These are phyloP conservation scores for Diprion similis DNA, from an alignment of 1,140 invertebrate genomes.

Conservation along the genomic window DNA sequence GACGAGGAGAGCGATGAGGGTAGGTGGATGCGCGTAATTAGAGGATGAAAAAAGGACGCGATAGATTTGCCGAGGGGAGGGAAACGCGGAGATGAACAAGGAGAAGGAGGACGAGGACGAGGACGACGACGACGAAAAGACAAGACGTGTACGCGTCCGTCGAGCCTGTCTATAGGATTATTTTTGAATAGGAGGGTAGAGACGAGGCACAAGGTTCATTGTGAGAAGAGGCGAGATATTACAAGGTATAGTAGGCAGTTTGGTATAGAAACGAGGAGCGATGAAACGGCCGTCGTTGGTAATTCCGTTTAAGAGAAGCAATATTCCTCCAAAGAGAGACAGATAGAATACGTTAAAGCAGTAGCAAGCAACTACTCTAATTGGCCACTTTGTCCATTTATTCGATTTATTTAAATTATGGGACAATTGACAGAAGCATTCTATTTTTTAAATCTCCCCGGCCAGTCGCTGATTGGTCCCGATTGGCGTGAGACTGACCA, in stretches of 20 bases:
- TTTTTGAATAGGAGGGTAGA: too few relatives aligned
- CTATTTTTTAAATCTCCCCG: constrained; percentile 65
- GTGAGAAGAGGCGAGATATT: too few relatives aligned
- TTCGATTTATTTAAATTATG: constrained; percentile 66
- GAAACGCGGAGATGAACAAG: too few relatives aligned
- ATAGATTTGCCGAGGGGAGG: too few relatives aligned
- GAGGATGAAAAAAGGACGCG: too few relatives aligned
- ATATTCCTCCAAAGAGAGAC: constrained; percentile 13
- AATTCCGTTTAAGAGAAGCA: constrained; percentile 14
- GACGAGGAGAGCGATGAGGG: too few relatives aligned
- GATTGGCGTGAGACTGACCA: constrained; percentile 61
- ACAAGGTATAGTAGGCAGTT: neutral
- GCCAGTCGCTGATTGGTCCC: constrained; percentile 59
- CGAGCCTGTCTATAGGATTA: too few relatives aligned
- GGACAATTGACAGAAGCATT: constrained; percentile 66
- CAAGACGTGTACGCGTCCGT: neutral
- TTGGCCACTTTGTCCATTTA: constrained; percentile 65
- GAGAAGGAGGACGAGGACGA: neutral
- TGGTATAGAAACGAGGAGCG: neutral
- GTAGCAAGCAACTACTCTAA: constrained; percentile 62
- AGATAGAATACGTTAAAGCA: constrained; percentile 54
- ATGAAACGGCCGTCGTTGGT: constrained; percentile 1
- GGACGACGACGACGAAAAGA: neutral
- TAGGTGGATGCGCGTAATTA: too few relatives aligned
- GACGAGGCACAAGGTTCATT: too few relatives aligned